phyloP scores from a whole-genome alignment of 92 coral and sea anemone species.

The Umimayanthus kanabou region DNA sequence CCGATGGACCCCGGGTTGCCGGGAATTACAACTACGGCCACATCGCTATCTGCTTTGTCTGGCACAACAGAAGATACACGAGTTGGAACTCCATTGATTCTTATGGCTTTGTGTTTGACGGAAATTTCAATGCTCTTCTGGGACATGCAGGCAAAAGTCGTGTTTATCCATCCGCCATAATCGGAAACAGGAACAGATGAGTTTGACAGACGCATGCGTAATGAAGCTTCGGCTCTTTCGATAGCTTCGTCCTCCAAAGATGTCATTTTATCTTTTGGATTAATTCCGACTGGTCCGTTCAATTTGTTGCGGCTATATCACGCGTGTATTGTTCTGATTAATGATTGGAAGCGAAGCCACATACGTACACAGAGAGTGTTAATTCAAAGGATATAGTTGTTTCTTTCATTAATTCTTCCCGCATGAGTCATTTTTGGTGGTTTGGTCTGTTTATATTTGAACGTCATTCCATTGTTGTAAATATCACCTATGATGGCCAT shows the following conservation, averaged over 20 bases:
- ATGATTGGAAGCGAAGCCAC: neutral
- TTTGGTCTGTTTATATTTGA: neutral
- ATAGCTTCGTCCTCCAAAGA: neutral
- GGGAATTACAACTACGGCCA: conserved; percentile 41
- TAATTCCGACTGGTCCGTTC: neutral
- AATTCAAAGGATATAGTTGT: neutral
- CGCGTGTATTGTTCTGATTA: conserved; percentile 3
- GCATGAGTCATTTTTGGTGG: conserved; percentile 7
- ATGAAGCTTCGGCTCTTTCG: neutral
- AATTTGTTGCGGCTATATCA: neutral
- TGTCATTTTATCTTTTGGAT: neutral
- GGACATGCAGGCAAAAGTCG: conserved; percentile 20
- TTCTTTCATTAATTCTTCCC: neutral
- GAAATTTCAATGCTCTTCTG: conserved; percentile 11
- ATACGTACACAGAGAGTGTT: neutral
- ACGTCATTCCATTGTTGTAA: neutral
- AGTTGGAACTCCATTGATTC: conserved; percentile 47
- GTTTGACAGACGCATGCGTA: conserved; percentile 38
- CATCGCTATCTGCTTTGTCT: neutral
- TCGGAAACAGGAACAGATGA: conserved; percentile 32
- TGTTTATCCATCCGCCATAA: conserved; percentile 25
- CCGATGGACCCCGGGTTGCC: conserved; percentile 54
- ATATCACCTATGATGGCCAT: neutral
- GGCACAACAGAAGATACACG: conserved; percentile 44
- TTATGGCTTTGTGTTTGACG: conserved; percentile 39